These are phyloP conservation scores for Choristoneura fumiferana DNA, from an alignment of 1,140 invertebrate species.

Conservation along the genomic window DNA sequence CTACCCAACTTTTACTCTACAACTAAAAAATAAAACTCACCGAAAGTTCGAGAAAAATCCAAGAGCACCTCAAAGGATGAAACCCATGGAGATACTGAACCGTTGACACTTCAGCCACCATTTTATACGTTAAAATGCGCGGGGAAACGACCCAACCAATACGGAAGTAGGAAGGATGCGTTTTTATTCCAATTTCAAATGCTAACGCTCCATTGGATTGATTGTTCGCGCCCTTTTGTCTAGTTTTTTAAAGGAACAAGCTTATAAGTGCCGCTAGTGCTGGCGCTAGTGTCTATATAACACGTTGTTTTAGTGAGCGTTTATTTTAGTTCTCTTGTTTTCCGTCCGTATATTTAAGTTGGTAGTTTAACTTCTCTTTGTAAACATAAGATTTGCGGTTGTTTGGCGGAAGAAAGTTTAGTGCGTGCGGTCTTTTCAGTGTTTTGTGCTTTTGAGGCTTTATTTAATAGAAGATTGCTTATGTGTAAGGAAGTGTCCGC, in stretches of 20 bases:
- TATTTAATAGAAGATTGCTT: too few relatives aligned
- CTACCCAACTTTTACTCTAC: too few relatives aligned
- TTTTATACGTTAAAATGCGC: constrained; percentile 9
- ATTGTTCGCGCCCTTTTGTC: constrained; percentile 16
- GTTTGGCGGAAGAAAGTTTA: too few relatives aligned
- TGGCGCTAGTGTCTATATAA: too few relatives aligned
- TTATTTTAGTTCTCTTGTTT: too few relatives aligned
- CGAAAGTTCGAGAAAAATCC: neutral
- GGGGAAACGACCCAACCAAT: neutral
- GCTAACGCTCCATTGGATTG: constrained; percentile 2
- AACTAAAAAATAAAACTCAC: neutral
- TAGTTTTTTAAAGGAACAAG: neutral
- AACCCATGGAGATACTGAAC: constrained; percentile 4
- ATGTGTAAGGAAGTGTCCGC: too few relatives aligned
- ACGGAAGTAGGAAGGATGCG: neutral
- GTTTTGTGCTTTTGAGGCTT: too few relatives aligned
- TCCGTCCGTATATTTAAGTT: too few relatives aligned
- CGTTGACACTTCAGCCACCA: neutral
- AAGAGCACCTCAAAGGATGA: constrained; percentile 3
- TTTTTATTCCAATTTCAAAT: constrained; percentile 12
- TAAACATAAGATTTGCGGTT: too few relatives aligned
- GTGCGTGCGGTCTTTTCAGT: too few relatives aligned
- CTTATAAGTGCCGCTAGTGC: neutral
- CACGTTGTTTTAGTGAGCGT: too few relatives aligned
- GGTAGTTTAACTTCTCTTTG: too few relatives aligned